A percentile compares a stretch with the other conserved stretches of the same genome.
Conservation (phyloP, 2,797 vertebrate genomes). For the Parauchenoglanis punctatus region DNA sequence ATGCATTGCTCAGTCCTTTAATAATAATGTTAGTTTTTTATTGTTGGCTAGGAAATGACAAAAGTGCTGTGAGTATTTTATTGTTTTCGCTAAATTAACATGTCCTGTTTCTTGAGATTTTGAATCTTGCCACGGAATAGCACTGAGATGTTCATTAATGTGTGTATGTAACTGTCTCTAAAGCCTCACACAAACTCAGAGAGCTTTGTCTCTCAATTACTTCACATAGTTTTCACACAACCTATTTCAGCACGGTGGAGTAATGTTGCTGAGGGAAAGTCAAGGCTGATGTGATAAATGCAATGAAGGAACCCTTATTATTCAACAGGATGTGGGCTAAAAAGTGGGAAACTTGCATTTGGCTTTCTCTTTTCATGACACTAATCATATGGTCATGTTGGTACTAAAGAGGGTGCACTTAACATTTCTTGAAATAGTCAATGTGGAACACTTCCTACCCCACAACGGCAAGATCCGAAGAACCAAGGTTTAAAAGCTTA, state of each 20-base stretch:
- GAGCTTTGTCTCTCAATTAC: not conserved
- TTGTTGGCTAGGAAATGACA: not conserved
- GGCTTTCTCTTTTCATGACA: constrained; percentile 1
- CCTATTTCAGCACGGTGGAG: not conserved
- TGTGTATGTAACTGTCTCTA: not conserved
- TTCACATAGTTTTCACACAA: not conserved
- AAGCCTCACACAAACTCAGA: not conserved
- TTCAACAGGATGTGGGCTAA: constrained; percentile 15
- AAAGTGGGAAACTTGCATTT: constrained; percentile 18
- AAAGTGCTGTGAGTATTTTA: not conserved
- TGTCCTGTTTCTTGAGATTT: not conserved
- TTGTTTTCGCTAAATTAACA: not conserved
- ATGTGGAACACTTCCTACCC: not conserved
- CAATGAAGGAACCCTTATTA: constrained; percentile 13
- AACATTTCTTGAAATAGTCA: constrained; percentile 14
- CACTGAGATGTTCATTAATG: not conserved
- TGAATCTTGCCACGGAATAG: not conserved
- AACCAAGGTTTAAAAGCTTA: not conserved
- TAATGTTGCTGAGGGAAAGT: not conserved
- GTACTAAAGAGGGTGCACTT: not conserved
- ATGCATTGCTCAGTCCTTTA: too few relatives aligned
- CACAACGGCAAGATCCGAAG: constrained; percentile 9
- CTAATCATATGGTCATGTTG: constrained; percentile 1
- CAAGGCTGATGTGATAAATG: constrained; percentile 27
- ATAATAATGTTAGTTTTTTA: not conserved